Base-by-base conservation (phyloP, 2,113 vertebrate genomes). In the Rhabdornis inornatus region DNA sequence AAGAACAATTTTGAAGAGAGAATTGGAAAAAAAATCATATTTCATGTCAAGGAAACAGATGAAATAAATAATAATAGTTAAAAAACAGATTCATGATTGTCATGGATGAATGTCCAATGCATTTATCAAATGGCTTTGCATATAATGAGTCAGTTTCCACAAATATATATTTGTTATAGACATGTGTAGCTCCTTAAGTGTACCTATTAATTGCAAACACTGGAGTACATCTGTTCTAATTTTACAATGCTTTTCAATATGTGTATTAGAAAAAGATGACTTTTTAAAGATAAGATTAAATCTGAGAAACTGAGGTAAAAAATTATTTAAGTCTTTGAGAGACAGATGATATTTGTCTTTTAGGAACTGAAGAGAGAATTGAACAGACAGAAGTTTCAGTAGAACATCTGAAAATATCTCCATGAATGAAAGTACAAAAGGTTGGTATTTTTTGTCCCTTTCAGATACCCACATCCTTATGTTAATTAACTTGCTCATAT, bases 401-500 rank as follows among this genome's bases (percentile, higher is more conserved):
- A 75, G 49, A 68, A 64, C 22, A 78, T 47, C n/a, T 64, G 60
- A 86, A 95, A 87, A 61, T 57, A 75, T 68, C 42, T 70, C 65
- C 49, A 75, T 30, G 42, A 71, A 88, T 17, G 11, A 90, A 85
- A 74, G 23, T 39, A 82, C 3, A 47, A 23, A 71, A n/a, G 33
- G 13, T 25, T 50, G 30, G 16, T 80, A 13, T 31, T 87, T 57
- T 23, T 60, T 79, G 28, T 39, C 42, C 72, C 47, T 64, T 74
- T 80, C 39, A 64, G 39, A 52, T 63, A 86, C 53, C 52, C 40
- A 83, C 59, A 44, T n/a, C 45, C 87, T 68, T 56, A 70, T 65
- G 86, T 91, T 87, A 92, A 96, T 88, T 77, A 94, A 95, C 35
- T 95, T 93, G 91, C 45, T 97, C 90, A 97, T 93, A 96, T 96